These are phyloP conservation scores for Connochaetes taurinus DNA, from an alignment of 2,113 vertebrate genomes.

Conservation along the genomic window DNA sequence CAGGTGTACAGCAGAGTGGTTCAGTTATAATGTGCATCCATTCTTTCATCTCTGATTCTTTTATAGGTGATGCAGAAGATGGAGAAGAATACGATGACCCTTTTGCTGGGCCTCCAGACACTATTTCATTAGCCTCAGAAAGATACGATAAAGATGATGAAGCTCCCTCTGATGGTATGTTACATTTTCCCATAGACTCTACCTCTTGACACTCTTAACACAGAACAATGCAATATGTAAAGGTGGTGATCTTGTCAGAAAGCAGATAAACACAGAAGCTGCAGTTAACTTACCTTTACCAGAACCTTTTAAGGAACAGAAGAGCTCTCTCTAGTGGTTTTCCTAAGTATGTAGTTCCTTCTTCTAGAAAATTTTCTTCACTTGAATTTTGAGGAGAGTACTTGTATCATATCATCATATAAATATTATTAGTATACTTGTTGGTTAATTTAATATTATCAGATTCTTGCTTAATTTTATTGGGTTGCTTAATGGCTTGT, in stretches of 20 bases:
- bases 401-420: conserved; percentile 21
- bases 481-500: conserved; percentile 73
- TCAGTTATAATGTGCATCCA: background rate
- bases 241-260: conserved; percentile 36
- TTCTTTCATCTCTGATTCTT: conserved; percentile 55
- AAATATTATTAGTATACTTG: conserved; percentile 73
- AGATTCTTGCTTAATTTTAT: conserved; percentile 83
- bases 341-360: conserved; percentile 20
- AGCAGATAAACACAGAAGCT: conserved; percentile 56
- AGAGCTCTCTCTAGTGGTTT: conserved; percentile 88
- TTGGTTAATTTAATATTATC: conserved; percentile 79
- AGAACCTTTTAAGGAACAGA: conserved; percentile 79
- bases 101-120: conserved; percentile 84
- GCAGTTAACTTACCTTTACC: conserved; percentile 62
- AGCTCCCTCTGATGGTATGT: conserved; percentile 85
- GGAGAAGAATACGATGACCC: conserved; percentile 83
- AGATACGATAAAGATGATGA: conserved; percentile 93
- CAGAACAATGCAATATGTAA: background rate
- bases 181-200: conserved; percentile 47
- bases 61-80: conserved; percentile 82
- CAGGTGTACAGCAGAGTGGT: background rate
- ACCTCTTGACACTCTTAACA: conserved; percentile 42
- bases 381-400: conserved; percentile 60
- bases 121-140: conserved; percentile 87
- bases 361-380: conserved; percentile 53